These are phyloP conservation scores for Thaumetopoea pityocampa DNA, from an alignment of 1,140 invertebrate genomes.

Conservation along the genomic window DNA sequence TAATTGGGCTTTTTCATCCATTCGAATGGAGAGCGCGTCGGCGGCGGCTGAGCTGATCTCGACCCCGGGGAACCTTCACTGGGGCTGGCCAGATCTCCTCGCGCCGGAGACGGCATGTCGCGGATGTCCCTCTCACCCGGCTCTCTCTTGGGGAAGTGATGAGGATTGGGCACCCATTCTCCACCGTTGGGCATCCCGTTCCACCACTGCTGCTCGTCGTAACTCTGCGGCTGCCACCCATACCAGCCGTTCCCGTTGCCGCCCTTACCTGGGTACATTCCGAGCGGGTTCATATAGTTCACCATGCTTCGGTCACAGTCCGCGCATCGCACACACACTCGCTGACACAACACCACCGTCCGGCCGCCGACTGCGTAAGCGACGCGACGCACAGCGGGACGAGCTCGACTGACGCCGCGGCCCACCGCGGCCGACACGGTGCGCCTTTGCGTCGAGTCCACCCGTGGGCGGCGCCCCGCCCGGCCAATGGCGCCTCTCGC, in stretches of 20 bases:
- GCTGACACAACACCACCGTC: conserved; percentile 54
- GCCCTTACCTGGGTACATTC: conserved; percentile 78
- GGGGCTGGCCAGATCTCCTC: conserved; percentile 82
- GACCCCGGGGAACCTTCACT: conserved; percentile 73
- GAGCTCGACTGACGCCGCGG: conserved; percentile 56
- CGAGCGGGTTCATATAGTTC: conserved; percentile 77
- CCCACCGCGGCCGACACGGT: conserved; percentile 13
- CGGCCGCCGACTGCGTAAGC: conserved; percentile 20
- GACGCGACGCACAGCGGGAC: conserved; percentile 33
- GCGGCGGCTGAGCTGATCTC: conserved; percentile 76
- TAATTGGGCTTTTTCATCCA: conserved; percentile 94
- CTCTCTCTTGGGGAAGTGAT: conserved; percentile 60
- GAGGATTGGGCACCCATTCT: conserved; percentile 68
- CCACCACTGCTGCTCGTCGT: conserved; percentile 76
- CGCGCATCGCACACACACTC: conserved; percentile 64
- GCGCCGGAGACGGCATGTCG: conserved; percentile 80
- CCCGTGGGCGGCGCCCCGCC: conserved; percentile 18
- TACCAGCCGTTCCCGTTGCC: conserved; percentile 69
- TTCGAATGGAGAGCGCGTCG: conserved; percentile 86
- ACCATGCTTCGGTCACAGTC: conserved; percentile 76
- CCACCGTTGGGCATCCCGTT: conserved; percentile 69
- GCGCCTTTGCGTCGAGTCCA: conserved; percentile 20
- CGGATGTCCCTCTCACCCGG: conserved; percentile 56
- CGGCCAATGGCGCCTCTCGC: conserved; percentile 24
- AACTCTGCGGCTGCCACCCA: conserved; percentile 75